A percentile compares a stretch with the other conserved stretches of the same genome.
These are phyloP conservation scores for Ectemnius lituratus DNA, from an alignment of 2,888 invertebrate species.

Conservation along the genomic window DNA sequence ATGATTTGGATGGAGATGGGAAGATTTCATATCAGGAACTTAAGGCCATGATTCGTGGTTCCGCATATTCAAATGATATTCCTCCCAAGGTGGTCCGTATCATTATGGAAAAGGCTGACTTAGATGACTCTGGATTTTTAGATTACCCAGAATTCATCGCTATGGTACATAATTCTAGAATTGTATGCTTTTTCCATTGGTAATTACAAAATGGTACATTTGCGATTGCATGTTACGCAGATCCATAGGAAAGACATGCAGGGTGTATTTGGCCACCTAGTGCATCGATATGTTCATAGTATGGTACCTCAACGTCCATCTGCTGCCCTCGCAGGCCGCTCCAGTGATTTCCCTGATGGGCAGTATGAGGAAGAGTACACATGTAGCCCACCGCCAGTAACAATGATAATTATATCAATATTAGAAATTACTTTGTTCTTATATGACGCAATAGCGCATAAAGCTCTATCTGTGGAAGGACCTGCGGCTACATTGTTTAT, in stretches of 20 bases:
- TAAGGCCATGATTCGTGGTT: conserved; percentile 81
- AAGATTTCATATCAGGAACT: conserved; percentile 84
- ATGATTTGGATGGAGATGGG: conserved; percentile 86
- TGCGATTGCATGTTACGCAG: conserved; percentile 48
- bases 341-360: conserved; percentile 81
- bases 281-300: conserved; percentile 82
- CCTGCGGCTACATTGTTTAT: conserved; percentile 90
- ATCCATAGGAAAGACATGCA: conserved; percentile 79
- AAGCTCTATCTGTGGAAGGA: conserved; percentile 79
- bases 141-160: conserved; percentile 87
- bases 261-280: conserved; percentile 83
- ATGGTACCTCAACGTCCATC: conserved; percentile 80
- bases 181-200: background rate
- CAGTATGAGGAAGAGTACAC: conserved; percentile 94
- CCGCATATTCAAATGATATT: conserved; percentile 84
- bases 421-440: conserved; percentile 88
- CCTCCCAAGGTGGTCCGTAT: conserved; percentile 84
- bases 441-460: conserved; percentile 67
- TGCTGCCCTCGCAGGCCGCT: conserved; percentile 70
- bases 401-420: conserved; percentile 93
- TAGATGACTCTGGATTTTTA: conserved; percentile 83
- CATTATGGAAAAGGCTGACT: conserved; percentile 84
- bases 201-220: background rate
- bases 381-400: conserved; percentile 94
- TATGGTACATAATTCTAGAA: conserved; percentile 80